Percentiles rank a stretch among this genome's conserved stretches.
Evolutionary conservation across 1,140 invertebrate species (phyloP).

Genomic region (Macrotrachela quadricornifera): DNA sequence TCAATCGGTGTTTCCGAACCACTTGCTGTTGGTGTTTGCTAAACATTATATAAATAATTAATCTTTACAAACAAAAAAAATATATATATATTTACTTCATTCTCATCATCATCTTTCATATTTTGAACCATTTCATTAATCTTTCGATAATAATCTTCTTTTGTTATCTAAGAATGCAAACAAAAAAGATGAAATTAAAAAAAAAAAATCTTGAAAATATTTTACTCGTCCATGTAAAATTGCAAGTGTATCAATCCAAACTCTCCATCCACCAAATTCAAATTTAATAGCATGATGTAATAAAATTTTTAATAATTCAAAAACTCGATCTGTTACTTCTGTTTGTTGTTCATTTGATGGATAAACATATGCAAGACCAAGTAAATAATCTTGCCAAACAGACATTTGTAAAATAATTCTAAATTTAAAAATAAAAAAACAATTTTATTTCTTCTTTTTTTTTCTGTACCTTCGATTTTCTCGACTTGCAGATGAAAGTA

Average conservation of each 20-base stretch:
- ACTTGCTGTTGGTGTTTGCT: too few species aligned
- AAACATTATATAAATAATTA: too few species aligned
- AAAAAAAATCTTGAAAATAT: too few species aligned
- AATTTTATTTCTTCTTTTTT: too few species aligned
- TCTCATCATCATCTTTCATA: too few species aligned
- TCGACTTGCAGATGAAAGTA: constrained; percentile 82
- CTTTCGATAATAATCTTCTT: constrained; percentile 4
- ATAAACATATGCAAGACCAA: constrained; percentile 91
- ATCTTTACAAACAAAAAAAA: too few species aligned
- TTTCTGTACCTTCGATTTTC: constrained; percentile 53
- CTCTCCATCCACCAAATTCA: constrained; percentile 98
- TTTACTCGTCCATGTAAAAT: constrained; percentile 87
- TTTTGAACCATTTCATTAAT: constrained; percentile 4
- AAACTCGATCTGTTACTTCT: constrained; percentile 91
- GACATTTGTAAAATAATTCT: constrained; percentile 95
- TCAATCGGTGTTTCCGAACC: too few species aligned
- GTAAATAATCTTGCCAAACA: constrained; percentile 99
- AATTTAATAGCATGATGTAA: constrained; percentile 95
- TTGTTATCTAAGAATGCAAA: not conserved
- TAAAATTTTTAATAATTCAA: constrained; percentile 82
- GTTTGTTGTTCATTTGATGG: constrained; percentile 62
- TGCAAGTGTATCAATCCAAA: constrained; percentile 96
- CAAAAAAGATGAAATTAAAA: too few species aligned
- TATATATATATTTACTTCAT: too few species aligned
- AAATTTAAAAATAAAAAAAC: not conserved